Base-by-base conservation (phyloP, 23 tunicate genomes). In the Phallusia fumigata region DNA sequence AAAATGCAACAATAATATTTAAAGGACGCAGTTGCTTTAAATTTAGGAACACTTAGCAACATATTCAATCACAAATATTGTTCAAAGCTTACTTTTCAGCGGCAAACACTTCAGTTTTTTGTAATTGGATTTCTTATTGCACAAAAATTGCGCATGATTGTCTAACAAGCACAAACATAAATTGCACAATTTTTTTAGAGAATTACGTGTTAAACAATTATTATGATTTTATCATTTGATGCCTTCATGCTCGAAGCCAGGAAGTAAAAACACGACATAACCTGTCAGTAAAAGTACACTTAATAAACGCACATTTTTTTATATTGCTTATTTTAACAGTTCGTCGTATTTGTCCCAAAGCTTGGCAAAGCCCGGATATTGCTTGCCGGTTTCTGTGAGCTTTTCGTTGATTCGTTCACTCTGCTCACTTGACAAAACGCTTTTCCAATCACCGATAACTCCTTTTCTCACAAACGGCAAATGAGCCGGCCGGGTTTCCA, bases 371-470 rank as follows among this genome's bases (percentile, higher is more conserved):
- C 94, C 94, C 28, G 85, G 77, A 74, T 78, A 84, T 76, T 80
- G 35, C 21, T 36, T 75, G 18, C 80, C 94, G 0, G 74, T 36
- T 80, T 84, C 82, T 40, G 64, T 36, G 30, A 89, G 33, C 32
- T 64, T 75, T 0, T 65, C 72, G 50, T 89, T 85, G 18, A 89
- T 84, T 84, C 78, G 69, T 13, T 89, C 80, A 35, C 88, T 84
- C 73, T 89, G 94, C 13, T 80, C 81, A 86, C 82, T 76, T 40
- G 83, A 86, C 33, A 89, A 80, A 24, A 35, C 64, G 40, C 45
- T 89, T 76, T 80, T 84, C 88, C 94, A 89, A 82, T 89, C 94
- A 75, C 94, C 94, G 28, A 84, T 75, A 31, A 89, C 79, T 19
- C 94, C 94, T 80, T 89, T 89, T 30, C 94, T 75, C 13, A 82